Conservation (phyloP, 2,797 vertebrate genomes). For the Heteromormyrus szaboi region DNA sequence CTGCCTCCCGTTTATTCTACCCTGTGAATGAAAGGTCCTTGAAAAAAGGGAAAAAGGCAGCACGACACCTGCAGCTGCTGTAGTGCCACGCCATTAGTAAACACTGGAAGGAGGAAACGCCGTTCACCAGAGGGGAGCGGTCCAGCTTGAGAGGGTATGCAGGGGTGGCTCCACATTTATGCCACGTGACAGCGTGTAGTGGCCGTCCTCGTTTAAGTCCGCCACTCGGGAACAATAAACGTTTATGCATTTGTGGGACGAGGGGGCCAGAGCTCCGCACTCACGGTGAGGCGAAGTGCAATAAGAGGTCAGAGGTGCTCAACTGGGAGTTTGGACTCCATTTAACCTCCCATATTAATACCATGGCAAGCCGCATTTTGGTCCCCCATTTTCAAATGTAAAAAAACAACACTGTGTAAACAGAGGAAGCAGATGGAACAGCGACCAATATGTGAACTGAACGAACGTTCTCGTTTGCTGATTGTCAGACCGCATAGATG, state of each 20-base stretch:
- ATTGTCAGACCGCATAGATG: neutral
- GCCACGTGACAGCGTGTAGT: neutral
- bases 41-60: neutral
- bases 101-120: neutral
- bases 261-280: neutral
- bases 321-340: neutral
- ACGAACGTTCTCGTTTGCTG: neutral
- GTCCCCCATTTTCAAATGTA: neutral
- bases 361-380: neutral
- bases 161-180: neutral
- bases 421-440: neutral
- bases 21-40: slow-evolving; percentile 8
- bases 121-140: neutral
- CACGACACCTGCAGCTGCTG: neutral
- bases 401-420: neutral
- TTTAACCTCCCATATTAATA: neutral
- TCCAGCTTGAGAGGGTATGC: neutral
- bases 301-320: neutral
- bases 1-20: neutral
- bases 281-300: neutral
- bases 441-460: neutral
- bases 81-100: neutral
- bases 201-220: neutral
- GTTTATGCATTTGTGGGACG: neutral
- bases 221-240: neutral